These are phyloP conservation scores for Chirona hameri DNA, from an alignment of 2,888 invertebrate species.

Conservation along the genomic window DNA sequence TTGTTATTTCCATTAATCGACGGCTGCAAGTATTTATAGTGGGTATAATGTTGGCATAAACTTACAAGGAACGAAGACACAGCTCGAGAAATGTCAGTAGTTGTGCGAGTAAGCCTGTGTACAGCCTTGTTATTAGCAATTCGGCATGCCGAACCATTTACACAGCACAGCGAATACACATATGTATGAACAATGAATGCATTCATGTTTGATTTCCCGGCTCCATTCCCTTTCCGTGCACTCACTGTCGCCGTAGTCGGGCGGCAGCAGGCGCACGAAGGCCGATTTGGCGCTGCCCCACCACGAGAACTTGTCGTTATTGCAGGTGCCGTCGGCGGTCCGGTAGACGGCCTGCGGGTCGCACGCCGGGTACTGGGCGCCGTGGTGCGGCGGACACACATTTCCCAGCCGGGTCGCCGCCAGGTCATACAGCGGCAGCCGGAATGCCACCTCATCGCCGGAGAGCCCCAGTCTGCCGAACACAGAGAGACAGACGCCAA, in stretches of 20 bases:
- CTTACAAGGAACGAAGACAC: no score
- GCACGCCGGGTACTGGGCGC: neutral
- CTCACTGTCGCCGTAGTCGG: slow-evolving; percentile 7
- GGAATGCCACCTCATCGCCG: neutral
- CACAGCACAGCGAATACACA: no score
- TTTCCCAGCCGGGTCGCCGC: neutral
- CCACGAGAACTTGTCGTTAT: slow-evolving; percentile 1
- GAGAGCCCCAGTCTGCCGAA: neutral
- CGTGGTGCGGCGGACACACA: slow-evolving; percentile 1
- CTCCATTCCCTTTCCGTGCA: no score
- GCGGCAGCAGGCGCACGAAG: neutral
- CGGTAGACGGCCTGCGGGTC: neutral
- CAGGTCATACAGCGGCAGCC: slow-evolving; percentile 7
- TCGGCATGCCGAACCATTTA: no score
- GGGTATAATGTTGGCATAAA: no score
- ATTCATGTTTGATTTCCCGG: no score
- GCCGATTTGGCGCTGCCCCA: slow-evolving; percentile 6
- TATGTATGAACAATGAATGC: no score
- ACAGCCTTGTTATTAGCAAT: no score
- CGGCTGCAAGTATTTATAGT: no score
- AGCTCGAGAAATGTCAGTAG: no score
- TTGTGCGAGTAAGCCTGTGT: no score
- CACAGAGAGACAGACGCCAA: neutral
- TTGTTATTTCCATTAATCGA: no score
- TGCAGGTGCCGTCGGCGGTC: neutral